Evolutionary conservation across 2,888 invertebrate genomes (phyloP), one percentile per base, ranked within the genome.

Genomic region (Cantharis lateralis): DNA sequence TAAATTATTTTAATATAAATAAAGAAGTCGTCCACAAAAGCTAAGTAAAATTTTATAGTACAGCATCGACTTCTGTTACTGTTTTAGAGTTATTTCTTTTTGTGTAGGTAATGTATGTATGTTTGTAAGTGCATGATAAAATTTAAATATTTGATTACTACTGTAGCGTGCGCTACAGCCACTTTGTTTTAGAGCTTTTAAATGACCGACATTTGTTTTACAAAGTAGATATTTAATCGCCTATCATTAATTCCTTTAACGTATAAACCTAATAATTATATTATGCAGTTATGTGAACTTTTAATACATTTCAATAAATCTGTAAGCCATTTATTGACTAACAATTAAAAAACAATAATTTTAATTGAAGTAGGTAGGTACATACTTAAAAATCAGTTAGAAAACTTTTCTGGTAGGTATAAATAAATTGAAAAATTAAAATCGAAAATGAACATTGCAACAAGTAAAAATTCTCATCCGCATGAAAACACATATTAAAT

Each of bases 171-270:
- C 26, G 48, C 66, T 66, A 48, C 72, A 68, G 48, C 72, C 20
- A 24, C 62, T 62, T 64, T 28, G 63, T 71, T 64, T 64, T 16
- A 28, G 18, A 20, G 72, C 68, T 71, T 64, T 68, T 24, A 68
- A 72, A 68, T 64, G 48, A 72, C 72, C 32, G 32, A 72, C 72
- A 72, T 72, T 72, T 72, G 32, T 72, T 66, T 72, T 72, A 72
- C 20, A 18, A 15, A 24, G 15, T 64, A 63, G 32, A 63, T 32
- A 64, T 71, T 64, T 71, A 71, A 32, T 72, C 26, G 61, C 18
- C 32, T 20, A 66, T 32, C 61, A 72, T 72, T 72, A 72, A 72
- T 72, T 66, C 66, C 32, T 18, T 20, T 32, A 61, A 61, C 66
- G 48, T 64, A 64, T 20, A 62, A 72, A 72, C 28, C 20, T 18